A percentile compares a stretch with the other conserved stretches of the same genome.
Conservation (phyloP, 2,797 vertebrate genomes). For the Thamnophis elegans region DNA sequence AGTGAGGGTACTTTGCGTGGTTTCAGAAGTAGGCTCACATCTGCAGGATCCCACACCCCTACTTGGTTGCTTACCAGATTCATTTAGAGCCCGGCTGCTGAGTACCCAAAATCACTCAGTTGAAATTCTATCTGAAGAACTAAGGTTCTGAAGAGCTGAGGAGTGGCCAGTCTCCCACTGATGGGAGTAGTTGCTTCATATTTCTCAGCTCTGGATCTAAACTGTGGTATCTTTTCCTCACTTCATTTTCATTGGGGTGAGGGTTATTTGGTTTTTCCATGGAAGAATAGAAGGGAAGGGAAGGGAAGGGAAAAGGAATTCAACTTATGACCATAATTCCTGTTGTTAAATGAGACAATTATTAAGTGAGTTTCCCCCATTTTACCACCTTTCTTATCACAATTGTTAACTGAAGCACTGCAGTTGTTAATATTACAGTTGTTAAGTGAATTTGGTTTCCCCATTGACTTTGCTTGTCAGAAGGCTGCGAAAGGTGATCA, state of each 20-base stretch:
- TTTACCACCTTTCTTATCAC: too few relatives aligned
- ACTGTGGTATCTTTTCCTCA: not conserved
- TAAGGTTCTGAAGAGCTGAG: not conserved
- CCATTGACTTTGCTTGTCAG: too few relatives aligned
- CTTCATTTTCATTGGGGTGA: not conserved
- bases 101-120: not conserved
- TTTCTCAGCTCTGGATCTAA: not conserved
- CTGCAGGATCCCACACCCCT: not conserved
- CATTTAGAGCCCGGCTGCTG: not conserved
- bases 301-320: too few relatives aligned
- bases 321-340: not conserved
- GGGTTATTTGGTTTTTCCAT: not conserved
- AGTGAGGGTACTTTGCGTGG: not conserved
- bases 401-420: too few relatives aligned
- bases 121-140: not conserved
- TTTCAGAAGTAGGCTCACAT: not conserved
- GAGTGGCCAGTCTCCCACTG: not conserved
- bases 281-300: not conserved
- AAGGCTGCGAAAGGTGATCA: not conserved
- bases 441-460: too few relatives aligned
- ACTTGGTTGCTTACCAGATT: not conserved
- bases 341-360: not conserved
- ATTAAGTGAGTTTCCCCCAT: too few relatives aligned
- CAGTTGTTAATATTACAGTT: too few relatives aligned
- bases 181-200: not conserved